Evolutionary conservation across 2,797 vertebrate genomes (phyloP).

Genomic region (Paguma larvata): DNA sequence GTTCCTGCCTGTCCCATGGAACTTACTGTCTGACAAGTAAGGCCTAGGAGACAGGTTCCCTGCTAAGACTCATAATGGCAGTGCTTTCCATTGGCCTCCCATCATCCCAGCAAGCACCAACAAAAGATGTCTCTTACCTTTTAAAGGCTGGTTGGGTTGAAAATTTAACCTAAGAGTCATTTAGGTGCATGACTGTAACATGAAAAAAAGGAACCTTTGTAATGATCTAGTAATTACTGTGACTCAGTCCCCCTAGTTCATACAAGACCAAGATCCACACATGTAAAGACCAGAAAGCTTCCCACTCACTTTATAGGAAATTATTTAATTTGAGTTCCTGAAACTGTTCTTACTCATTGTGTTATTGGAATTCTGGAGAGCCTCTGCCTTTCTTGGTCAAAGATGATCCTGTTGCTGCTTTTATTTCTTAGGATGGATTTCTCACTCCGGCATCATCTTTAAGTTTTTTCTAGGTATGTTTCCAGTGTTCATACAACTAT

Average conservation of each 20-base stretch:
- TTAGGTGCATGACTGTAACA: conserved; percentile 45
- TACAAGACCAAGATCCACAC: conserved; percentile 34
- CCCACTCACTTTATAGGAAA: conserved; percentile 24
- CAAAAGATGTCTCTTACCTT: not conserved
- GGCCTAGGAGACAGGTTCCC: not conserved
- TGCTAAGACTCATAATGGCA: conserved; percentile 32
- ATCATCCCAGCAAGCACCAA: not conserved
- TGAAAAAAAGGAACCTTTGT: conserved; percentile 38
- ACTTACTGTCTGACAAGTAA: conserved; percentile 36
- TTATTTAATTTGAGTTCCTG: conserved; percentile 28
- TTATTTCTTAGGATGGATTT: not conserved
- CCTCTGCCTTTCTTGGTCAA: not conserved
- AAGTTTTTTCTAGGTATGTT: not conserved
- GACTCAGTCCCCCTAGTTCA: conserved; percentile 62
- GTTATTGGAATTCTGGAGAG: not conserved
- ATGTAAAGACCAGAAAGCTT: conserved; percentile 29
- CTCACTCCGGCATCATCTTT: not conserved
- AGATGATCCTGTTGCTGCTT: not conserved
- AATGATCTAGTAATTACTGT: conserved; percentile 66
- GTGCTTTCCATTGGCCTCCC: not conserved
- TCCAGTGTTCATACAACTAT: not conserved
- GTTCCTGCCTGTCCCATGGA: conserved; percentile 44
- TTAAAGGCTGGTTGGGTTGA: conserved; percentile 52
- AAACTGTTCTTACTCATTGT: not conserved
- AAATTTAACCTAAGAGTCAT: conserved; percentile 32